phyloP scores from a whole-genome alignment of 2,888 invertebrate genomes.

The Macrosoma leucophasiata region DNA sequence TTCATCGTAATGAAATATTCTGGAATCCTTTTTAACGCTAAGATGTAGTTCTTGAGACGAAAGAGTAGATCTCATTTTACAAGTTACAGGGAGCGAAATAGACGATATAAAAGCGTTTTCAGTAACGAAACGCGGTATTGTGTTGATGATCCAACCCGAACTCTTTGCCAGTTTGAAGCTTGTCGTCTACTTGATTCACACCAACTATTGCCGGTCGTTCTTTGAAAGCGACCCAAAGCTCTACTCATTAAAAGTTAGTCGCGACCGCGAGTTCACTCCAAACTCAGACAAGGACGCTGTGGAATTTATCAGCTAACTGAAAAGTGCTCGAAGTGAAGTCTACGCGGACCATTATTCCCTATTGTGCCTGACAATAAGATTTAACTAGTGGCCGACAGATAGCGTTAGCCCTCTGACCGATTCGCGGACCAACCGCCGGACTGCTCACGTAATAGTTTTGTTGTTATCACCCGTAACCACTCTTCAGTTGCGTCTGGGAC shows the following conservation, averaged over 20 bases:
- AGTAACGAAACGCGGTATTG: constrained; percentile 4
- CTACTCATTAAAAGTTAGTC: constrained; percentile 66
- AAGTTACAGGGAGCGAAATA: no score
- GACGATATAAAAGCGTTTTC: no score
- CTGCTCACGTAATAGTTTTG: constrained; percentile 67
- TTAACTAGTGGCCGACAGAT: constrained; percentile 51
- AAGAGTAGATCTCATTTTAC: no score
- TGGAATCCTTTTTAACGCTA: no score
- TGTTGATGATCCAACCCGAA: no score
- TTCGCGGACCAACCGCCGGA: constrained; percentile 54
- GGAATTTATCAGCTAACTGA: constrained; percentile 60
- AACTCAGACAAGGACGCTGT: constrained; percentile 43
- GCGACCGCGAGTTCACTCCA: constrained; percentile 51
- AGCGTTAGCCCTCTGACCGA: constrained; percentile 42
- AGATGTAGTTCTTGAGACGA: no score
- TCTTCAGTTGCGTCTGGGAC: constrained; percentile 62
- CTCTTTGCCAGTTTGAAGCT: no score
- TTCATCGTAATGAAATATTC: no score
- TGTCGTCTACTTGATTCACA: constrained; percentile 37
- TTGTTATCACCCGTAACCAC: constrained; percentile 69
- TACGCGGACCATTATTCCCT: constrained; percentile 54
- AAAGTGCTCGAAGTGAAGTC: constrained; percentile 56
- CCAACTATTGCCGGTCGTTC: constrained; percentile 40
- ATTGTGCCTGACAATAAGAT: constrained; percentile 66
- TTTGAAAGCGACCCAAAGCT: constrained; percentile 51